Base-by-base conservation (phyloP, 2,113 vertebrate genomes). In the Chionomys nivalis region DNA sequence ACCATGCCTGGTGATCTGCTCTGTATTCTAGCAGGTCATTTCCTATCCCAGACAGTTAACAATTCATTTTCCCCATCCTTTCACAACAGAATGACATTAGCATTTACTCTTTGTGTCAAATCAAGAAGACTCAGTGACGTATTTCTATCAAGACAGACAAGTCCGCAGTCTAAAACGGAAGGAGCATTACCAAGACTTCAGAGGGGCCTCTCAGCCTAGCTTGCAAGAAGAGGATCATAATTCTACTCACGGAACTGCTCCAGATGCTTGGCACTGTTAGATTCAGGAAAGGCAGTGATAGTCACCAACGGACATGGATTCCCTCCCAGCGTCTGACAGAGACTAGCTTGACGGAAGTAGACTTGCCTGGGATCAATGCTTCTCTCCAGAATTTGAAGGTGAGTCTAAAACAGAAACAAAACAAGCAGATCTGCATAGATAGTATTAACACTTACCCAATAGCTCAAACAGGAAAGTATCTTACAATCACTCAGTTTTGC, bases 231-330 rank as follows among this genome's bases (percentile, higher is more conserved):
- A 4, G 8, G 3, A 31, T 14, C 17, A 3, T 49, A 1, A 2
- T 26, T 91, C 91, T 96, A 99, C 99, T 99, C 97, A 99, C 99
- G 98, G 89, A 99, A 98, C 90, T 99, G 98, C 72, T 99, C 99
- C 97, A 99, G 96, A 89, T 99, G 98, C 0, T 97, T 98, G 47
- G 98, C 87, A 21, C 94, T 98, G 93, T 95, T 97, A 63, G 99
- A 99, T 49, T 98, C 96, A 0, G 99, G 99, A 96, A 98, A 98
- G 93, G 99, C 99, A 0, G 99, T 99, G 98, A 99, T 98, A n/a
- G 99, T 99, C 96, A 99, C 98, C 97, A 99, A 3, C 0, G 99
- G 99, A 95, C 99, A 99, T 0, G 96, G 21, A 93, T 99, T 99
- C 79, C 99, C 99, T 70, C 98, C 99, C 31, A 99, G 95, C 0